These are phyloP conservation scores for Altica lythri DNA, from an alignment of 2,888 invertebrate genomes.

Conservation along the genomic window DNA sequence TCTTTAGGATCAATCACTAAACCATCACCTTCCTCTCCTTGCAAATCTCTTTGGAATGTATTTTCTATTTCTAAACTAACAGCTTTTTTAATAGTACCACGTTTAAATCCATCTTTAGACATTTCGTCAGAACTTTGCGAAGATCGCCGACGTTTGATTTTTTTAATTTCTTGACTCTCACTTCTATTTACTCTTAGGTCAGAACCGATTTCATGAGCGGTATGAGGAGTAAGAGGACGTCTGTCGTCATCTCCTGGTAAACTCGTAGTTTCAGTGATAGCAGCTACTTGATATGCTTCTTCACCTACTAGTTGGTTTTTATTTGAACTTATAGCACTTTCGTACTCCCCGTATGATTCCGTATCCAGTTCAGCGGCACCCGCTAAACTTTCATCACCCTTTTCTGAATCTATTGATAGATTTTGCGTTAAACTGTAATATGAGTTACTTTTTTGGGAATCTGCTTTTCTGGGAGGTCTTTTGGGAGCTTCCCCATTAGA, in stretches of 20 bases:
- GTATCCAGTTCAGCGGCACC: slow-evolving; percentile 63
- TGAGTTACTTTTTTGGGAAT: slow-evolving; percentile 61
- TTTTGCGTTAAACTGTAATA: slow-evolving; percentile 69
- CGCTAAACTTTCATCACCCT: slow-evolving; percentile 56
- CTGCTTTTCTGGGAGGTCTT: slow-evolving; percentile 68
- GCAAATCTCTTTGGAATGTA: slow-evolving; percentile 59
- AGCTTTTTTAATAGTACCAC: slow-evolving; percentile 48
- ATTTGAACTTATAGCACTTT: slow-evolving; percentile 66
- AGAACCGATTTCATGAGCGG: slow-evolving; percentile 57
- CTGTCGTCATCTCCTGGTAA: slow-evolving; percentile 52
- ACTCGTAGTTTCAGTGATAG: slow-evolving; percentile 56
- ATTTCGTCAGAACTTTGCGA: slow-evolving; percentile 60
- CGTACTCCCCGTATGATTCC: slow-evolving; percentile 69
- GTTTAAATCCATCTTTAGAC: slow-evolving; percentile 52
- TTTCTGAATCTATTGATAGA: slow-evolving; percentile 64
- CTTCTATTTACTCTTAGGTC: slow-evolving; percentile 55
- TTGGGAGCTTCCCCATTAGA: slow-evolving; percentile 64
- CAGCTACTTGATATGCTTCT: slow-evolving; percentile 53
- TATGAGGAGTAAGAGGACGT: slow-evolving; percentile 52
- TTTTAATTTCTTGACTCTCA: slow-evolving; percentile 58
- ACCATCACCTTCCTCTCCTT: slow-evolving; percentile 65
- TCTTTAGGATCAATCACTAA: slow-evolving; percentile 60
- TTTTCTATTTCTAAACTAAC: slow-evolving; percentile 55
- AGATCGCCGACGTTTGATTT: slow-evolving; percentile 46
- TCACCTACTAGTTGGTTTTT: slow-evolving; percentile 52